Conservation (phyloP, 2,797 vertebrate genomes). For the Girardinus metallicus region DNA sequence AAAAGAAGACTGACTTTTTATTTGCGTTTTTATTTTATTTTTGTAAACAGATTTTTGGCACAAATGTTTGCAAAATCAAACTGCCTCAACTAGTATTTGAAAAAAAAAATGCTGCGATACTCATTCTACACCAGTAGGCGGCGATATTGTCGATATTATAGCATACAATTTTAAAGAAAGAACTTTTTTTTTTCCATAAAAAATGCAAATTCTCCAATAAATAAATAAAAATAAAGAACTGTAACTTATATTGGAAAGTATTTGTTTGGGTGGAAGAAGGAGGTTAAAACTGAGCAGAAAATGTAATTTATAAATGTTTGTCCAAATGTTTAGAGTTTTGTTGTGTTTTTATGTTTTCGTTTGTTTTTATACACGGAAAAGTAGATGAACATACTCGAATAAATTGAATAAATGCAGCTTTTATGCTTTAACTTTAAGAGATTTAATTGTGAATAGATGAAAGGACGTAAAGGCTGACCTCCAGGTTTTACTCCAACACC, state of each 20-base stretch:
- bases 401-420: background rate
- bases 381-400: background rate
- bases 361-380: background rate
- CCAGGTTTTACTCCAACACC: conserved; percentile 66
- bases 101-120: background rate
- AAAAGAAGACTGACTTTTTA: background rate
- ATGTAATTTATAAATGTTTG: background rate
- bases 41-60: background rate
- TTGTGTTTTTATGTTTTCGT: background rate
- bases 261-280: background rate
- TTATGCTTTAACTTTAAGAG: background rate
- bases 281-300: background rate
- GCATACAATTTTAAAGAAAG: background rate
- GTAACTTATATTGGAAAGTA: background rate
- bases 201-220: background rate
- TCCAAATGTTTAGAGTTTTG: background rate
- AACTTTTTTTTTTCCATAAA: background rate
- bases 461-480: conserved; percentile 54
- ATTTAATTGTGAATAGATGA: background rate
- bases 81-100: no score
- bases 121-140: no score
- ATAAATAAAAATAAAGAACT: background rate
- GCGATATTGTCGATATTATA: background rate
- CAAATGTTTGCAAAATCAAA: background rate
- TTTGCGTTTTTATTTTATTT: background rate